phyloP scores from a whole-genome alignment of 2,888 invertebrate genomes.

The Bombyx huttoni region DNA sequence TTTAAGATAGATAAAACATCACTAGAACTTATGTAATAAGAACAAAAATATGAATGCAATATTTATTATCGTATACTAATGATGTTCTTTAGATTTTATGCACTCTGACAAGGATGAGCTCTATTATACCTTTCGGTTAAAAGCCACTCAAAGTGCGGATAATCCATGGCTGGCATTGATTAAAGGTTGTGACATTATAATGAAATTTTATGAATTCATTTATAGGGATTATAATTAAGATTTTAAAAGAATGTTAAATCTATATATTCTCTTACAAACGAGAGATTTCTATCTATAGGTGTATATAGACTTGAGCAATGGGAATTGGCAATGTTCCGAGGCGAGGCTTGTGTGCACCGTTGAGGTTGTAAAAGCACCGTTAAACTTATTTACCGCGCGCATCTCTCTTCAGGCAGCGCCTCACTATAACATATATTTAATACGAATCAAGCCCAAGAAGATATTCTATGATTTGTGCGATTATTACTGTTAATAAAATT shows the following conservation, averaged over 20 bases:
- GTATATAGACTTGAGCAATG: slow-evolving; percentile 47
- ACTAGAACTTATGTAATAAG: no score
- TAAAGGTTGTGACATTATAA: slow-evolving; percentile 7
- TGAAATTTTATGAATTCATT: slow-evolving; percentile 19
- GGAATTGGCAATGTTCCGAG: slow-evolving; percentile 68
- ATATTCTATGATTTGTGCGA: neutral
- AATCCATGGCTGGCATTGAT: neutral
- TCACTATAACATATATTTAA: slow-evolving; percentile 41
- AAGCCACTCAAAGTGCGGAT: neutral
- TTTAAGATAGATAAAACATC: no score
- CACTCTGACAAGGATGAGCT: neutral
- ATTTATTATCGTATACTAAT: no score
- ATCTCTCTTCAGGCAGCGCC: slow-evolving; percentile 56
- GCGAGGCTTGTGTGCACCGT: slow-evolving; percentile 43
- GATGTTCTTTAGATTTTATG: no score
- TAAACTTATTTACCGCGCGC: slow-evolving; percentile 68
- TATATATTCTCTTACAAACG: slow-evolving; percentile 56
- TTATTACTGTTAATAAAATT: no score
- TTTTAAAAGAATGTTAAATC: slow-evolving; percentile 29
- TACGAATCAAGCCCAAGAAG: slow-evolving; percentile 7
- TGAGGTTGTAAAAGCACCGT: slow-evolving; percentile 66
- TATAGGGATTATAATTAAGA: neutral
- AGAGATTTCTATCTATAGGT: slow-evolving; percentile 55
- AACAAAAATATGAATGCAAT: no score
- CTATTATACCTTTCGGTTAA: neutral